phyloP scores from a whole-genome alignment of 2,797 vertebrate genomes.

The Heteromormyrus szaboi region DNA sequence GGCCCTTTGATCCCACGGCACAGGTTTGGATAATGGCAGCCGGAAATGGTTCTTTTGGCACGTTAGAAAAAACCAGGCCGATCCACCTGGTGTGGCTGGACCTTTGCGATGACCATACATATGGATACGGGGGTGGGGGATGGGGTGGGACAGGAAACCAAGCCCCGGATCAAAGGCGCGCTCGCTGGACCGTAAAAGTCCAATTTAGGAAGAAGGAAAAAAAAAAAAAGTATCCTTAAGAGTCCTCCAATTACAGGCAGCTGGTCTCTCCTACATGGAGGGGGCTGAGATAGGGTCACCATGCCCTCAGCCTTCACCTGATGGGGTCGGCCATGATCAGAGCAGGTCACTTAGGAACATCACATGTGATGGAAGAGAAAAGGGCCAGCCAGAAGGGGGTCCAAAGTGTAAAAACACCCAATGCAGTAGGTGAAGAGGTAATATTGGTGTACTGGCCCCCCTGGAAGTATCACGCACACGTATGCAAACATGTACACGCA shows the following conservation, averaged over 20 bases:
- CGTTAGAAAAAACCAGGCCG: background rate
- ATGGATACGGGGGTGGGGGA: background rate
- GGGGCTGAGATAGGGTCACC: background rate
- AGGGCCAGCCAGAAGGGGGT: background rate
- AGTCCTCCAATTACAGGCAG: background rate
- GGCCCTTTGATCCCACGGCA: background rate
- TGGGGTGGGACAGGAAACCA: background rate
- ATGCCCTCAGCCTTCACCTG: background rate
- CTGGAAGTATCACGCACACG: background rate
- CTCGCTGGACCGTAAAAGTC: background rate
- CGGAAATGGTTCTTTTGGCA: background rate
- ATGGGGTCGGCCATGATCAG: background rate
- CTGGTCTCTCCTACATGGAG: background rate
- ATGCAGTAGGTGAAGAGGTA: background rate
- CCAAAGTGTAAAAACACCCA: background rate
- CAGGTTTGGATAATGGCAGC: background rate
- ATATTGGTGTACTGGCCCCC: background rate
- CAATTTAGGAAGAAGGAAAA: background rate
- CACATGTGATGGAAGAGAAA: background rate
- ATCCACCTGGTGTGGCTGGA: background rate
- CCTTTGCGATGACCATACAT: background rate
- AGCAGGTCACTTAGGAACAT: constrained; percentile 33
- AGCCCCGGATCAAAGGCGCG: background rate
- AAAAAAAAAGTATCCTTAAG: background rate
- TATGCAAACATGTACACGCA: background rate